Evolutionary conservation across 1,140 invertebrate genomes (phyloP).

Genomic region (Steinernema feltiae): DNA sequence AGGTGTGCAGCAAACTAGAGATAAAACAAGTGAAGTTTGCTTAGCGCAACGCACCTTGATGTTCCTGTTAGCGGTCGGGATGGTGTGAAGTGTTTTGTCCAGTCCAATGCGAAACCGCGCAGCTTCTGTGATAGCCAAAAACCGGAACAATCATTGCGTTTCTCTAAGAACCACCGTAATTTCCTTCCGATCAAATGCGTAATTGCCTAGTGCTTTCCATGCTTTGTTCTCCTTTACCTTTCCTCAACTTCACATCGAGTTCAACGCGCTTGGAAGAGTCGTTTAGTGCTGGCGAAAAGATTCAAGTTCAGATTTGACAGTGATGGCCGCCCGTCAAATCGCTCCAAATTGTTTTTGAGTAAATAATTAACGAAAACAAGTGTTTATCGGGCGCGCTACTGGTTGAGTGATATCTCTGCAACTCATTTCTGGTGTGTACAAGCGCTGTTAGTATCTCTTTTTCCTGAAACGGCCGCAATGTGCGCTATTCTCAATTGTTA

Average conservation of each 20-base stretch:
- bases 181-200: not conserved
- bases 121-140: not conserved
- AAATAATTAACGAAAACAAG: not conserved
- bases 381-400: not conserved
- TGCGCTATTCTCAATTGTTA: not conserved
- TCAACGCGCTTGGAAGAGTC: not conserved
- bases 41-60: not conserved
- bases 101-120: not conserved
- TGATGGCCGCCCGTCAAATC: not conserved
- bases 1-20: too few relatives aligned
- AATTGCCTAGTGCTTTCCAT: not conserved
- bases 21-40: too few relatives aligned
- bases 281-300: not conserved
- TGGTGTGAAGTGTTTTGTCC: not conserved
- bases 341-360: not conserved
- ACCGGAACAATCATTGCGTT: conserved; percentile 11
- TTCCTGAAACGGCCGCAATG: not conserved
- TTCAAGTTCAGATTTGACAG: not conserved
- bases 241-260: too few relatives aligned
- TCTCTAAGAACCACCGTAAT: not conserved
- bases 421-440: too few relatives aligned
- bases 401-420: not conserved
- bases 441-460: not conserved
- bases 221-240: too few relatives aligned
- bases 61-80: not conserved